A percentile compares a stretch with the other conserved stretches of the same genome.
phyloP scores from a whole-genome alignment of 2,888 invertebrate genomes.

The Eupithecia exiguata region DNA sequence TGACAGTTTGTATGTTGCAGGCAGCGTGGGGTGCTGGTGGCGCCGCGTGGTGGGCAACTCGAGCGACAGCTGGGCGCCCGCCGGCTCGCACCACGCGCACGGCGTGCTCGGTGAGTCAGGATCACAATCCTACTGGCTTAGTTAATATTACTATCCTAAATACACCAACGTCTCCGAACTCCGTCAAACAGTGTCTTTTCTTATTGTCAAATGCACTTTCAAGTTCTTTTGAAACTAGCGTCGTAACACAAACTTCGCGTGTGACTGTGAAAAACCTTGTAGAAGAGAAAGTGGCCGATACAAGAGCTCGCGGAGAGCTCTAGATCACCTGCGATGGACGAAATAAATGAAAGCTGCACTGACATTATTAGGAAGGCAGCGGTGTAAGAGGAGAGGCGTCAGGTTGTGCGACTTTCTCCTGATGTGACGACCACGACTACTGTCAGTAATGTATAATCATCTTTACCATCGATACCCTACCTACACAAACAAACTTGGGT shows the following conservation, averaged over 20 bases:
- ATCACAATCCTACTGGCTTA: neutral
- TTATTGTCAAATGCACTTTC: no score
- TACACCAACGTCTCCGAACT: neutral
- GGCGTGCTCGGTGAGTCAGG: constrained; percentile 68
- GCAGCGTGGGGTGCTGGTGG: constrained; percentile 80
- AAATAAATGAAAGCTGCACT: neutral
- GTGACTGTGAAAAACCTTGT: no score
- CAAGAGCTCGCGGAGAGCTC: no score
- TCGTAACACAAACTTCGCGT: no score
- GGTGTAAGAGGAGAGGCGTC: neutral
- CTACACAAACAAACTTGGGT: neutral
- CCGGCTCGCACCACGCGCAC: constrained; percentile 75
- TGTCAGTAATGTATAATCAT: neutral
- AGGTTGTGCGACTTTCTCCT: neutral
- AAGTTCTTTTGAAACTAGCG: no score
- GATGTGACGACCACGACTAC: neutral
- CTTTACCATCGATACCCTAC: neutral
- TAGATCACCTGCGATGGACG: no score
- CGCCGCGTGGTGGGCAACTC: constrained; percentile 73
- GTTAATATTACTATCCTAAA: no score
- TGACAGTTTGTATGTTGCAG: constrained; percentile 47
- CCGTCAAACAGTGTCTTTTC: neutral
- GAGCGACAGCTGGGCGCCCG: constrained; percentile 71
- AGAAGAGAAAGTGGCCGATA: no score
- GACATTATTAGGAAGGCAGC: neutral